These are phyloP conservation scores for Trematomus bernacchii DNA, from an alignment of 2,797 vertebrate species.

Conservation along the genomic window DNA sequence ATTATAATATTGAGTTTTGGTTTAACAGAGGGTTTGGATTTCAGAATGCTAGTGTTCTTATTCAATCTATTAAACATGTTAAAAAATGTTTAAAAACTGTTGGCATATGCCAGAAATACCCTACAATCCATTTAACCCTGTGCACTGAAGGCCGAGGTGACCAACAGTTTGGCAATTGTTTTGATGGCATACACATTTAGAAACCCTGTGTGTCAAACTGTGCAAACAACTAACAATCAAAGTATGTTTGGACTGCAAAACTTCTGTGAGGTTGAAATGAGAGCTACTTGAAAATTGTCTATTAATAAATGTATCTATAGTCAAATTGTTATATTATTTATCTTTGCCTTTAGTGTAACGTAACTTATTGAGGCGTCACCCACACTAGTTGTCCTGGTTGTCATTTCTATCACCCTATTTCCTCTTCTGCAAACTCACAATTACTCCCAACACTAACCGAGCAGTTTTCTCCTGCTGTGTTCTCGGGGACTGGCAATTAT, in stretches of 20 bases:
- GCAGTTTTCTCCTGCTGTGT: slow-evolving; percentile 4
- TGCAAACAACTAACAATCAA: not conserved
- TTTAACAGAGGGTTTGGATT: too few species aligned
- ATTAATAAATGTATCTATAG: not conserved
- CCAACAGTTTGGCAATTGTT: not conserved
- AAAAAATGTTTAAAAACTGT: too few species aligned
- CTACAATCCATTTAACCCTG: too few species aligned
- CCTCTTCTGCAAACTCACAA: slow-evolving; percentile 3
- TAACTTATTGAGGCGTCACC: not conserved
- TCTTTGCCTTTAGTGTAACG: not conserved
- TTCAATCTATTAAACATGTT: too few species aligned
- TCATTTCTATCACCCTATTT: slow-evolving; percentile 16
- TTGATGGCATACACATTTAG: not conserved
- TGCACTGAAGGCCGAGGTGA: not conserved
- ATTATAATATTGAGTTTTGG: too few species aligned
- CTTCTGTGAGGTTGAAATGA: not conserved
- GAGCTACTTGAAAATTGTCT: not conserved
- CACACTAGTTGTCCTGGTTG: not conserved
- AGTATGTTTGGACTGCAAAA: not conserved
- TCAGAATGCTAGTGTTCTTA: too few species aligned
- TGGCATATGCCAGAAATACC: too few species aligned
- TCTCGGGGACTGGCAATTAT: slow-evolving; percentile 46
- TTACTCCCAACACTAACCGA: slow-evolving; percentile 23
- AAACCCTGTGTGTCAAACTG: not conserved
- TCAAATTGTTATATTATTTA: not conserved